These are phyloP conservation scores for Branchipolynoe longqiensis DNA, from an alignment of 2,888 invertebrate genomes.

Conservation along the genomic window DNA sequence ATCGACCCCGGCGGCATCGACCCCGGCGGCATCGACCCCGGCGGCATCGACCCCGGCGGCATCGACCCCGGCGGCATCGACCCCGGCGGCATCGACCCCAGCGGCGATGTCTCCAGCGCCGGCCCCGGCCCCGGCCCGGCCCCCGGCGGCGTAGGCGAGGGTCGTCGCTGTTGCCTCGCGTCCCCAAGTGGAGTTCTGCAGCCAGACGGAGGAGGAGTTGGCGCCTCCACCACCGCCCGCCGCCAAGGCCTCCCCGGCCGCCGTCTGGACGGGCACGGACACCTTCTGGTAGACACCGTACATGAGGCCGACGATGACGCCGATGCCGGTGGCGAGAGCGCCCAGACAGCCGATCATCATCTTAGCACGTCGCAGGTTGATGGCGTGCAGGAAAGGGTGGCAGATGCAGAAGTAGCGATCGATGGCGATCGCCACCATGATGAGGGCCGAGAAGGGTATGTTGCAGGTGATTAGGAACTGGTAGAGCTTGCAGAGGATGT, in stretches of 20 bases:
- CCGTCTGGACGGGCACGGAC: background rate
- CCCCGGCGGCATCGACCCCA: too few relatives aligned
- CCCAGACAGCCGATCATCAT: conserved; percentile 71
- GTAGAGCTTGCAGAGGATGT: conserved; percentile 75
- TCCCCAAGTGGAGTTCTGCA: too few relatives aligned
- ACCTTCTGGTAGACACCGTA: conserved; percentile 69
- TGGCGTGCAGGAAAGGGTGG: conserved; percentile 76
- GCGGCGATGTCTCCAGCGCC: background rate
- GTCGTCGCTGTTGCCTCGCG: background rate
- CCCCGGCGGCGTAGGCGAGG: too few relatives aligned
- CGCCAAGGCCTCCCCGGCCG: background rate
- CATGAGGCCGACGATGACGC: conserved; percentile 72
- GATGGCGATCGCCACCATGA: conserved; percentile 74
- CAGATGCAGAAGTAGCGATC: conserved; percentile 78
- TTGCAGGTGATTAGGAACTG: conserved; percentile 76
- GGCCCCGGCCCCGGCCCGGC: background rate
- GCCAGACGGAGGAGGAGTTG: too few relatives aligned
- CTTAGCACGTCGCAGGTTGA: conserved; percentile 70
- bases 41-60: too few relatives aligned
- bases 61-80: too few relatives aligned
- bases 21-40: too few relatives aligned
- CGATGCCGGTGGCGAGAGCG: conserved; percentile 72
- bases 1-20: too few relatives aligned
- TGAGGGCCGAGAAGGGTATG: conserved; percentile 77
- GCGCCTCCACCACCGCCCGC: background rate